Base-by-base conservation (phyloP, 2,888 invertebrate genomes). In the Octonoba sinensis region DNA sequence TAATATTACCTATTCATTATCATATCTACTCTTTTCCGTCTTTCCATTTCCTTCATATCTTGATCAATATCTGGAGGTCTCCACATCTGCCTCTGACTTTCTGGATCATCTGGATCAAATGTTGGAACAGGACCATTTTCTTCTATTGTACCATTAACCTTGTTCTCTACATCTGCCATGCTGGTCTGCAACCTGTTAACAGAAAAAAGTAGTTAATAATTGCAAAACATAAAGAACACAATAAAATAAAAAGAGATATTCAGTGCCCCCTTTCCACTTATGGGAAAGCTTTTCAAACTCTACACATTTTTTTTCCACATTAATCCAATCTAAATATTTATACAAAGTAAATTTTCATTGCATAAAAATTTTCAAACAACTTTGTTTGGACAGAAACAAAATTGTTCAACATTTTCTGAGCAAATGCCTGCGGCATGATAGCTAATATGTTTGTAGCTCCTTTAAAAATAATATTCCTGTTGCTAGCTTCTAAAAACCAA, bases 1-100 rank as follows among this genome's bases (percentile, higher is more conserved):
- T 36, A 36, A 36, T 36, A 36, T 36, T 70, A 87, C 82, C 96
- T 96, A 86, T 95, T 94, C 94, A 98, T 96, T 86, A 98, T 95
- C 89, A 96, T 93, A 87, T 98, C 97, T 54, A 99, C 99, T 84
- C 99, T 93, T 91, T 97, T 97, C 87, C 99, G 93, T 72, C 98
- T 92, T 88, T 98, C 98, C 99, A 99, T 99, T 90, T 99, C 99
- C 87, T 95, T 93, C 86, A 91, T 88, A 86, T 91, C 91, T 85
- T 91, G 86, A 65, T 87, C 87, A 62, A 88, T 87, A 74, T 88
- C 87, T 18, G 87, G 86, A 8, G 88, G 88, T 67, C 87, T 83
- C 81, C 77, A 82, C 79, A 84, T 83, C 56, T 84, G 73, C 51
- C 76, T 78, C 47, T 85, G 85, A 65, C 67, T 66, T 70, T 87